These are phyloP conservation scores for Thunnus thynnus DNA, from an alignment of 2,113 vertebrate genomes.

Conservation along the genomic window DNA sequence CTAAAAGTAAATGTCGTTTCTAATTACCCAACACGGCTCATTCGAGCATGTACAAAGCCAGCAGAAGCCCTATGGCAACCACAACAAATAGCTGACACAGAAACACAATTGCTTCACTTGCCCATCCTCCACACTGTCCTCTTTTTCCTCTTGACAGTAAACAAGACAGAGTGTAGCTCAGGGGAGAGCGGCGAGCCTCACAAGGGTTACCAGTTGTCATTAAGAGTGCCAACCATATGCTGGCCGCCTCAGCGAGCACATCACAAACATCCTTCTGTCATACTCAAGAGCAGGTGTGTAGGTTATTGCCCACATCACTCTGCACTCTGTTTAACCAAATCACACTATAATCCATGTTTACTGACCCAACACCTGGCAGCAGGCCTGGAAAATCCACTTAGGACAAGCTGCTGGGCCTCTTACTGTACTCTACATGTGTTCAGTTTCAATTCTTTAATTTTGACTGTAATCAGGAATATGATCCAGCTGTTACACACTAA, in stretches of 20 bases:
- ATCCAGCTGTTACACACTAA: too few species aligned
- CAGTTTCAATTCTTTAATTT: not conserved
- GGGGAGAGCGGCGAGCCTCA: conserved; percentile 8
- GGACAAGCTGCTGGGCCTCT: not conserved
- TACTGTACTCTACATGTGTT: not conserved
- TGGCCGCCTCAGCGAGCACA: not conserved
- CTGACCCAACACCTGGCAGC: conserved; percentile 19
- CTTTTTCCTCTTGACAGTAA: conserved; percentile 60
- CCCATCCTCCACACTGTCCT: conserved; percentile 59
- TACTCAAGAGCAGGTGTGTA: not conserved
- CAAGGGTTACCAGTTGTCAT: conserved; percentile 8
- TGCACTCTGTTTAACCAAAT: conserved; percentile 16
- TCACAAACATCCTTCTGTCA: conserved; percentile 1
- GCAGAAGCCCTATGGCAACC: conserved; percentile 40
- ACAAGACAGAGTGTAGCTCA: conserved; percentile 39
- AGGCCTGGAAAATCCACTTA: conserved; percentile 13
- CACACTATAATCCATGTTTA: conserved; percentile 4
- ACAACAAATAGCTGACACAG: conserved; percentile 46
- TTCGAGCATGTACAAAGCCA: conserved; percentile 18
- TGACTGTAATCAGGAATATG: not conserved
- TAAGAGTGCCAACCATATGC: conserved; percentile 1
- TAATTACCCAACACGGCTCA: conserved; percentile 47
- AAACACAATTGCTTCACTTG: conserved; percentile 37
- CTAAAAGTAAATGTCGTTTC: conserved; percentile 36
- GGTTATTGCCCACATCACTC: conserved; percentile 8